Evolutionary conservation across 2,888 invertebrate species (phyloP), one percentile per base, ranked within the genome.

Genomic region (Oxyteleia sp.): DNA sequence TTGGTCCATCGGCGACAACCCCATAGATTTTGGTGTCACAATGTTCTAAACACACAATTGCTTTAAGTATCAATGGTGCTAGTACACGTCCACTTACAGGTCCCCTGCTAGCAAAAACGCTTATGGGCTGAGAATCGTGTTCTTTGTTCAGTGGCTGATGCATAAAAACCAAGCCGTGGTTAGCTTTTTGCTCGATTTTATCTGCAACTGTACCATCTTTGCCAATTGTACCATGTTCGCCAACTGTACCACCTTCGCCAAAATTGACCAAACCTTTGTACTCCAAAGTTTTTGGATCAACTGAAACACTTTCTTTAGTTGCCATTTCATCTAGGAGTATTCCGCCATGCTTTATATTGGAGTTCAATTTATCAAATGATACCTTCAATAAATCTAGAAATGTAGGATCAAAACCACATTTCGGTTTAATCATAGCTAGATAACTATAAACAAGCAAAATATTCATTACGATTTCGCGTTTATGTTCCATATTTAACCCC

Each of bases 211-310:
- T 41, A 0, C 1, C 3, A 23, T 18, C 18, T 38, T 10, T 11
- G 0, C 32, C 32, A 35, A 57, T n/a, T n/a, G n/a, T n/a, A n/a
- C n/a, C n/a, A n/a, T n/a, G n/a, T n/a, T n/a, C n/a, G n/a, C n/a
- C n/a, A n/a, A n/a, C n/a, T n/a, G n/a, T n/a, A n/a, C n/a, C n/a
- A n/a, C n/a, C 43, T 45, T 45, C 15, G 13, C 16, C 15, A 13
- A 45, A 49, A 15, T 64, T 16, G 2, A 32, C 35, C 10, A 49
- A 49, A 18, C 64, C 64, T 16, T 66, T 66, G 7, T 66, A 66
- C 8, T 32, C 7, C 10, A 66, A 38, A 35, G 49, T 66, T 35
- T 51, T 51, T 1, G 0, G 8, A 51, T 66, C 49, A 1, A 64
- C 5, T 13, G 51, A 35, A 20, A 35, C 38, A 15, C 35, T 64